Conservation (phyloP, 2,888 invertebrate species). For the Diaphora mendica region DNA sequence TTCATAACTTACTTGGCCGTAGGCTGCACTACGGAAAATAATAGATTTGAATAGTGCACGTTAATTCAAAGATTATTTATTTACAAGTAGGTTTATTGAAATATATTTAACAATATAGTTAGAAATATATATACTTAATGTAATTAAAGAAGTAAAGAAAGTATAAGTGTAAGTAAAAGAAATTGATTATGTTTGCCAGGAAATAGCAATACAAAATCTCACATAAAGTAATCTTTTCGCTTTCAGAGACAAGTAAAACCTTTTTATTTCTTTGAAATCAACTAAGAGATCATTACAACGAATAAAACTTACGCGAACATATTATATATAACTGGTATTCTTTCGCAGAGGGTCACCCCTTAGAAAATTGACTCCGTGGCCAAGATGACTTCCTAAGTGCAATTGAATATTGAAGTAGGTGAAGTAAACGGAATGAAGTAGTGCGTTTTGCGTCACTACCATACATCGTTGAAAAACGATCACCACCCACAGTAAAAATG, state of each 20-base stretch:
- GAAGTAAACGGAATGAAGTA: slow-evolving; percentile 6
- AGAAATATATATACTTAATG: too few relatives aligned
- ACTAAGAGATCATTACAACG: neutral
- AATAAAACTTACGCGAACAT: neutral
- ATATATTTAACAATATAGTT: neutral
- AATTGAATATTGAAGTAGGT: slow-evolving; percentile 7
- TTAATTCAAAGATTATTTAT: neutral
- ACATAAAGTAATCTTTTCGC: neutral
- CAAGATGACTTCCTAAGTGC: slow-evolving; percentile 3
- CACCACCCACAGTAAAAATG: neutral
- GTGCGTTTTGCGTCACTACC: neutral
- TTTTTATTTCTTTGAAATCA: neutral
- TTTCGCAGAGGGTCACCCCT: neutral
- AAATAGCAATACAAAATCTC: neutral
- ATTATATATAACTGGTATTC: neutral
- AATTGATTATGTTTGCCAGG: too few relatives aligned
- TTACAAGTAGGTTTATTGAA: neutral
- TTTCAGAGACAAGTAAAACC: neutral
- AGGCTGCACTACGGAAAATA: neutral
- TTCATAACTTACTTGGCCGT: neutral
- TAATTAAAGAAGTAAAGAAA: too few relatives aligned
- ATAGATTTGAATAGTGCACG: neutral
- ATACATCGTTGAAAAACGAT: neutral
- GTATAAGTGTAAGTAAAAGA: too few relatives aligned
- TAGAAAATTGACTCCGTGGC: slow-evolving; percentile 2